phyloP scores from a whole-genome alignment of 2,797 vertebrate genomes.

The Anguilla megastoma region DNA sequence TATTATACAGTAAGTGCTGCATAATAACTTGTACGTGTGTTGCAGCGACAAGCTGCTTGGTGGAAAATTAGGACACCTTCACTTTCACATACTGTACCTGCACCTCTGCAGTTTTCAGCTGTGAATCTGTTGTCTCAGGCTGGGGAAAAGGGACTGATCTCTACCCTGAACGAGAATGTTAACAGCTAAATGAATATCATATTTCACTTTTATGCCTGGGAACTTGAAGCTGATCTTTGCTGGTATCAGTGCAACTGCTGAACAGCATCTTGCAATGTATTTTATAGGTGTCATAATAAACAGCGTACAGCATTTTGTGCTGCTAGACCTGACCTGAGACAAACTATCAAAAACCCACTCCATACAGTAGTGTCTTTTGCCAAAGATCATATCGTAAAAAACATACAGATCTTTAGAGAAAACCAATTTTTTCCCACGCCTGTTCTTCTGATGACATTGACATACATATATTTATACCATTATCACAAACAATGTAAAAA shows the following conservation, averaged over 20 bases:
- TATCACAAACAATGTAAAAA: neutral
- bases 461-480: neutral
- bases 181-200: neutral
- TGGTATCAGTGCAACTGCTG: neutral
- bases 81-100: neutral
- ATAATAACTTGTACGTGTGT: neutral
- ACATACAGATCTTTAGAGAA: neutral
- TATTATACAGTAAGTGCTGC: neutral
- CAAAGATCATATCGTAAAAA: neutral
- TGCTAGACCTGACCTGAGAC: neutral
- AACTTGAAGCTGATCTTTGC: neutral
- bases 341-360: neutral
- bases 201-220: neutral
- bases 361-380: neutral
- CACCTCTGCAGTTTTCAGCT: neutral
- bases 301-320: neutral
- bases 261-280: neutral
- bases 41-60: neutral
- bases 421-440: neutral
- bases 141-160: neutral
- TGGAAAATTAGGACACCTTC: neutral
- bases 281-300: neutral
- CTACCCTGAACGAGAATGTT: neutral
- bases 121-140: conserved; percentile 18
- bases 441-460: neutral